Conservation (phyloP, 2,113 vertebrate genomes). For the Phodopus roborovskii region DNA sequence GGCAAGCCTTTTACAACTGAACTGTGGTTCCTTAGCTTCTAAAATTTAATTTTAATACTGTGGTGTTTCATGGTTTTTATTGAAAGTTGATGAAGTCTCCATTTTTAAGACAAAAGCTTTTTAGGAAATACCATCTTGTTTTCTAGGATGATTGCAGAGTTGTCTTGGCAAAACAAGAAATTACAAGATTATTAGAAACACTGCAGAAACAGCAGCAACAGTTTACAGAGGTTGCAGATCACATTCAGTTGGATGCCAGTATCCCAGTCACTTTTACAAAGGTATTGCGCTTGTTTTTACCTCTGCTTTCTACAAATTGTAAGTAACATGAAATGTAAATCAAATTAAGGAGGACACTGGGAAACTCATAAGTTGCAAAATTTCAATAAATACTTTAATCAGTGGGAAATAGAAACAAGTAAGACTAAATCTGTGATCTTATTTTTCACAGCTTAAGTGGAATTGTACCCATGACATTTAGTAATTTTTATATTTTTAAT, state of each 20-base stretch:
- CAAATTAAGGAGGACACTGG: constrained; percentile 18
- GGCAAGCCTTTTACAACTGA: background rate
- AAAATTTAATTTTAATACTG: constrained; percentile 47
- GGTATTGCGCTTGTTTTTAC: constrained; percentile 77
- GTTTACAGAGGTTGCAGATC: constrained; percentile 97
- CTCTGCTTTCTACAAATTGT: background rate
- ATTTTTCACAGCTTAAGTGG: background rate
- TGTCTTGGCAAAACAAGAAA: constrained; percentile 97
- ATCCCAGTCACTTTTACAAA: constrained; percentile 99
- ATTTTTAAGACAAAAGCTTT: constrained; percentile 32
- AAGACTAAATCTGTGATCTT: constrained; percentile 4
- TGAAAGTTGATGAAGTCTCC: background rate
- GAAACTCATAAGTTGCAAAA: constrained; percentile 30
- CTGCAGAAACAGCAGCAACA: constrained; percentile 99
- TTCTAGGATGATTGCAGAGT: constrained; percentile 97
- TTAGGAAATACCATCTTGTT: constrained; percentile 56
- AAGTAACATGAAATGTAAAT: constrained; percentile 24
- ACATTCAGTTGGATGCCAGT: constrained; percentile 96
- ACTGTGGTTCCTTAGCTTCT: background rate
- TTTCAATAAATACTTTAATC: background rate
- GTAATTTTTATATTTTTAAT: constrained; percentile 33
- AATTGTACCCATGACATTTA: constrained; percentile 21
- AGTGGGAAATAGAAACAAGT: constrained; percentile 42
- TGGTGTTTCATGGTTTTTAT: constrained; percentile 38
- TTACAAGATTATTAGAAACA: constrained; percentile 94